A percentile compares a stretch with the other conserved stretches of the same genome.
Evolutionary conservation across 2,888 invertebrate species (phyloP).

Genomic region (Phytoseiulus persimilis): DNA sequence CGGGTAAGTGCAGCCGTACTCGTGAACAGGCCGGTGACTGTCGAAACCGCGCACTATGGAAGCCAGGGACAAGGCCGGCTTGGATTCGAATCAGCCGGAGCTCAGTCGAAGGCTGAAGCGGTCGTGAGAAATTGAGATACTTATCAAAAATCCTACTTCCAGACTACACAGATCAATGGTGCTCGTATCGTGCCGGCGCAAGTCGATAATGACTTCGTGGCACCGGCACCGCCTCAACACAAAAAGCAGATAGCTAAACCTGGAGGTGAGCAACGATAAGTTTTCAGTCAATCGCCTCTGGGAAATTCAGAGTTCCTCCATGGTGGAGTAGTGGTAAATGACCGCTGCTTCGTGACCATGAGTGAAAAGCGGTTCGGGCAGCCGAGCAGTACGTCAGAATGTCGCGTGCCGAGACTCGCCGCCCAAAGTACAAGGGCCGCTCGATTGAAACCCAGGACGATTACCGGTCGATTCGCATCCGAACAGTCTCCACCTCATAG

Average conservation of each 20-base stretch:
- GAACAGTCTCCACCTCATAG: neutral
- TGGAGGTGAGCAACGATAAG: constrained; percentile 15
- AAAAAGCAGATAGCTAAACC: constrained; percentile 32
- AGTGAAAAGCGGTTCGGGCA: too few relatives aligned
- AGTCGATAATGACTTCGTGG: constrained; percentile 36
- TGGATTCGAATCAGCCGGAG: too few relatives aligned
- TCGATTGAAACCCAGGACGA: neutral
- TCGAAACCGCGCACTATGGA: too few relatives aligned
- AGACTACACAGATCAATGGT: constrained; percentile 30
- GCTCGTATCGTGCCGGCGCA: neutral
- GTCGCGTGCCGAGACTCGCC: too few relatives aligned
- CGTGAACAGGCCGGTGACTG: too few relatives aligned
- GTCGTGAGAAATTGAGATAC: neutral
- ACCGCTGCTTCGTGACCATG: too few relatives aligned
- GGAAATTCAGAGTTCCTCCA: neutral
- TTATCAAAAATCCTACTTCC: neutral
- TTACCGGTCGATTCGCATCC: neutral
- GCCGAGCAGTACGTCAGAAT: too few relatives aligned
- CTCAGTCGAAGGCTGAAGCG: neutral
- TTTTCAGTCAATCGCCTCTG: neutral
- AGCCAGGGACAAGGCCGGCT: too few relatives aligned
- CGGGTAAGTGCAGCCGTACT: neutral
- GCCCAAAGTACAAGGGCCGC: neutral
- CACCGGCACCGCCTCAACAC: constrained; percentile 31
- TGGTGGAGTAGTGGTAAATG: neutral